Evolutionary conservation across 1,140 invertebrate genomes (phyloP), one percentile per base, ranked within the genome.

Genomic region (Tetragnatha versicolor): DNA sequence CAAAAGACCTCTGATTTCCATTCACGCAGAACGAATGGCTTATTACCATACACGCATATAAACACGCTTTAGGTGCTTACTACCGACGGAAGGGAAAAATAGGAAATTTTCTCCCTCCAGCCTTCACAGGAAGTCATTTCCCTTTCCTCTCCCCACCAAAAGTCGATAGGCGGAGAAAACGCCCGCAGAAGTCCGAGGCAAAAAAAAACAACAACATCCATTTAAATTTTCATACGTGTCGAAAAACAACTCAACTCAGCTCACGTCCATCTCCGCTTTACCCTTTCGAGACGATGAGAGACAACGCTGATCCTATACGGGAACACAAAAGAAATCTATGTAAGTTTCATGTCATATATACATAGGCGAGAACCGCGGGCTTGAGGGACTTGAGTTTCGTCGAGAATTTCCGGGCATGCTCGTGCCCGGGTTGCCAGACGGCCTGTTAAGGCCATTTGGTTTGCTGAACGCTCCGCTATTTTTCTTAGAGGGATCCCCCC

Each of bases 201-300:
- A n/a, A n/a, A n/a, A 22, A 58, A 42, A 65, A 45, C 22, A 25
- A 65, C 14, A 27, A 42, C 17, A 37, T 33, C 22, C 35, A 65
- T 65, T 65, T 65, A 65, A 65, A 65, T 65, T 65, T 65, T 65
- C 45, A 65, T 65, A 65, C 35, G 61, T 42, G 61, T 20, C 14
- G 1, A 22, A 37, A 42, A 42, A 65, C 35, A 25, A 65, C 33
- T 60, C 31, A n/a, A n/a, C n/a, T n/a, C n/a, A n/a, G n/a, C n/a
- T n/a, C n/a, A n/a, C 37, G 37, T 27, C 20, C 31, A 14, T 45
- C 17, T 14, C 27, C 35, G 14, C 55, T 29, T 5, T 60, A 4
- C n/a, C 1, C 20, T 10, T 35, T 31, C 55, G 20, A 51, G 20
- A 22, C 14, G 7, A 51, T 7, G 17, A 51, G n/a, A 22, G 49